Conservation (phyloP, 2,797 vertebrate species). For the Brachyalestes nurse region DNA sequence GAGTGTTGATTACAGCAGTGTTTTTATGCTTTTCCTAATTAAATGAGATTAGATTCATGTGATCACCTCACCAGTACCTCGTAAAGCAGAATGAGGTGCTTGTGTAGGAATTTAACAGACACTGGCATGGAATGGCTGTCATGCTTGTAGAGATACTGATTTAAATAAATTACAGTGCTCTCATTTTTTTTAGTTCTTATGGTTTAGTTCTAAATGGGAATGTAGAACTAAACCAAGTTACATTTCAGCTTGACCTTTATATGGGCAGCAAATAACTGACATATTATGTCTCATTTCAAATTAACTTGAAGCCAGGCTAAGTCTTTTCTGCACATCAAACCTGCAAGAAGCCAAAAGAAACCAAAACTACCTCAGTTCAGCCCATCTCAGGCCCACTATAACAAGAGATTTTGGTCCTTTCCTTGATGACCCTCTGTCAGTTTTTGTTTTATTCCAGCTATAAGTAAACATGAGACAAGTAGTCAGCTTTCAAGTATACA, state of each 20-base stretch:
- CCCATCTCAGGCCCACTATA: background rate
- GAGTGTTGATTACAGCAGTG: too few relatives aligned
- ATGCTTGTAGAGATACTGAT: too few relatives aligned
- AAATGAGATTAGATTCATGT: too few relatives aligned
- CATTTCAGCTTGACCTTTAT: background rate
- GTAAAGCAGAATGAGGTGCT: too few relatives aligned
- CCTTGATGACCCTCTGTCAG: background rate
- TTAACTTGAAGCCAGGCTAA: background rate
- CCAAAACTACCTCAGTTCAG: background rate
- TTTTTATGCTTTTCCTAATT: too few relatives aligned
- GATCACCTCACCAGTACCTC: too few relatives aligned
- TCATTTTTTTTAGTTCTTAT: too few relatives aligned
- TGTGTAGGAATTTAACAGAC: too few relatives aligned
- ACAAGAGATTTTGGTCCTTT: background rate
- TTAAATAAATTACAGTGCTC: too few relatives aligned
- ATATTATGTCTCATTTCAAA: background rate
- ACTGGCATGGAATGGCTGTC: too few relatives aligned
- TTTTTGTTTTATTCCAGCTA: background rate
- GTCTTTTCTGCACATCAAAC: background rate
- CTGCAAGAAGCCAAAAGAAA: background rate
- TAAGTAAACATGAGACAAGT: too few relatives aligned
- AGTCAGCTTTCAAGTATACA: too few relatives aligned
- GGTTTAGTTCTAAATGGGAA: background rate
- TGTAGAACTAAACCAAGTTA: background rate
- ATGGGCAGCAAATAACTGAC: background rate